Evolutionary conservation across 2,797 vertebrate species (phyloP), one percentile per base, ranked within the genome.

Genomic region (Galaxias olidus): DNA sequence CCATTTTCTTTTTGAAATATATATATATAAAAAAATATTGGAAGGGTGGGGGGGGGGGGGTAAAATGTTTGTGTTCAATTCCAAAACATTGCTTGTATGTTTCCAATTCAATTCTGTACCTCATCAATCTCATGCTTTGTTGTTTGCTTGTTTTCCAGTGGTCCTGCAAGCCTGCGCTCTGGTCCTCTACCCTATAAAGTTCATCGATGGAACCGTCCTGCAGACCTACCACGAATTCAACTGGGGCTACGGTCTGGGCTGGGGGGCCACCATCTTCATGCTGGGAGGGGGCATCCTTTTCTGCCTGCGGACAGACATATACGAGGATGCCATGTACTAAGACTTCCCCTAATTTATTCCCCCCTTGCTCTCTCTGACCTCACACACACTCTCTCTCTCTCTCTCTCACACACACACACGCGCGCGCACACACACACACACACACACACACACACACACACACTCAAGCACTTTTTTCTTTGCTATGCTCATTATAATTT

Each of bases 261-360:
- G 94, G 94, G 94, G 93, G 0, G 89, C 93, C 55, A 92, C 91
- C 63, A 93, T 94, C 84, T 95, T 95, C 81, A 93, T 93, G 93
- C 40, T 95, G 76, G 94, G 93, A 0, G 91, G 88, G 1, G 93
- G 91, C 58, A 89, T 94, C 69, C 91, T 95, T 58, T 93, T 93
- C 86, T 94, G 93, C 83, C 89, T 94, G 82, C 85, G 91, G 55
- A 93, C 89, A 13, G 92, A 93, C 78, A 64, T 91, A 10, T 92
- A 94, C 0, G 91, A 93, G 70, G 93, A 93, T 8, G 83, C 86
- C 0, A 89, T 90, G 88, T 93, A 92, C 79, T 94, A 80, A 91
- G 60, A 4, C 44, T 20, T 43, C 4, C 57, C 7, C 17, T 55
- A 7, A 10, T 1, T 15, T 13, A 45, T 41, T 50, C n/a, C 46